Evolutionary conservation across 1,140 invertebrate species (phyloP), one percentile per base, ranked within the genome.

Genomic region (Stenopsyche tienmushanensis): DNA sequence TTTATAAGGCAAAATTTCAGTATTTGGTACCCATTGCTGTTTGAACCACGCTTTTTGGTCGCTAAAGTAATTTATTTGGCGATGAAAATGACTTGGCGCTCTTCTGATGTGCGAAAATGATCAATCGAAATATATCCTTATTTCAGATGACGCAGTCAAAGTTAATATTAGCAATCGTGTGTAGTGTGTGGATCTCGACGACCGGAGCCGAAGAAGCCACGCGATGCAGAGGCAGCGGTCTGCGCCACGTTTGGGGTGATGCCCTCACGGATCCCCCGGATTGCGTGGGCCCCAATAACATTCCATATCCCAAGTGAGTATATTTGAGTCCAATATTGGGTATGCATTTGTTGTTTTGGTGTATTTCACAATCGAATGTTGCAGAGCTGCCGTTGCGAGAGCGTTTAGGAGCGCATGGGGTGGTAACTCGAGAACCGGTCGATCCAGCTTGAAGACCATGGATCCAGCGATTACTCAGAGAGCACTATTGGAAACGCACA

Each of bases 221-320:
- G 64, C 83, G 82, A 76, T 88, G 86, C 72, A 73, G 81, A 72
- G 83, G 82, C 24, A 83, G 83, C 49, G 86, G 85, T 20, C 76
- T 92, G 47, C 92, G 92, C 76, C 93, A 93, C 73, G 79, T 91
- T 5, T 92, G 90, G 86, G 92, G 92, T 5, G 90, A 94, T 75
- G 92, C 92, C 1, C 78, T 94, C 17, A 84, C 84, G 57, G 90
- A 92, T 73, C 82, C 86, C 9, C 76, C 78, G 2, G 86, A 91
- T 67, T 92, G 90, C 72, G 72, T 90, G 41, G 92, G 91, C 20
- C 92, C 91, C 0, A 89, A 92, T 74, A 87, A 90, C 70, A 76
- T 83, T 64, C 87, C 88, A 44, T 94, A 94, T 82, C 92, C 92
- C 24, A 85, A 85, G 91, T 93, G 82, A 85, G 81, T 83, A 68